Evolutionary conservation across 2,888 invertebrate species (phyloP).

Genomic region (Sarcophaga carnaria): DNA sequence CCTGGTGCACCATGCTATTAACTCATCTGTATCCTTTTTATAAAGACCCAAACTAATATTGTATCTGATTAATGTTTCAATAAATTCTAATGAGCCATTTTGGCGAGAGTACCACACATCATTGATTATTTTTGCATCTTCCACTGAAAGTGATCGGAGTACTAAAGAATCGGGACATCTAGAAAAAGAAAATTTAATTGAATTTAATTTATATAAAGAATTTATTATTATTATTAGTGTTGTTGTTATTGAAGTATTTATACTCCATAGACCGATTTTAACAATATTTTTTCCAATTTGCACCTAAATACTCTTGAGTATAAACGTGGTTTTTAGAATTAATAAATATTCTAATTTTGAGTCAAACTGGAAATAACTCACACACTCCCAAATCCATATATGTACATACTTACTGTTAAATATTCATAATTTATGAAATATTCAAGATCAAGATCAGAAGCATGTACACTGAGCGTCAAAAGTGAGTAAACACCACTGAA

Average conservation of each 20-base stretch:
- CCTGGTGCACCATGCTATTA: conserved; percentile 76
- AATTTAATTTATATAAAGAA: not conserved
- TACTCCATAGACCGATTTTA: not conserved
- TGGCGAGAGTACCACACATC: conserved; percentile 74
- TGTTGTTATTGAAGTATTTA: not conserved
- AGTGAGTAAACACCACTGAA: too few species aligned
- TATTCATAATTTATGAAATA: not conserved
- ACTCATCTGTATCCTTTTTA: conserved; percentile 69
- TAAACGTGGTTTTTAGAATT: too few species aligned
- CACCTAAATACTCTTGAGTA: too few species aligned
- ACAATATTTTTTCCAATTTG: too few species aligned
- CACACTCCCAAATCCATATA: too few species aligned
- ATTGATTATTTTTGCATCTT: conserved; percentile 72
- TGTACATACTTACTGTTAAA: too few species aligned
- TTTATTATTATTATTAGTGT: not conserved
- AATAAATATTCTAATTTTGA: too few species aligned
- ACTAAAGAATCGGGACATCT: conserved; percentile 71
- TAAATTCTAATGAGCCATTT: conserved; percentile 72
- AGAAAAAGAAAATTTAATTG: conserved; percentile 4
- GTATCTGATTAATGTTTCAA: conserved; percentile 72
- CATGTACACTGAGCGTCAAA: too few species aligned
- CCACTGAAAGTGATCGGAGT: conserved; percentile 41
- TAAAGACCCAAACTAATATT: conserved; percentile 74
- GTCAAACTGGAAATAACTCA: too few species aligned
- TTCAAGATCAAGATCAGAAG: not conserved